phyloP scores from a whole-genome alignment of 2,888 invertebrate species.

The Auanema freiburgensis region DNA sequence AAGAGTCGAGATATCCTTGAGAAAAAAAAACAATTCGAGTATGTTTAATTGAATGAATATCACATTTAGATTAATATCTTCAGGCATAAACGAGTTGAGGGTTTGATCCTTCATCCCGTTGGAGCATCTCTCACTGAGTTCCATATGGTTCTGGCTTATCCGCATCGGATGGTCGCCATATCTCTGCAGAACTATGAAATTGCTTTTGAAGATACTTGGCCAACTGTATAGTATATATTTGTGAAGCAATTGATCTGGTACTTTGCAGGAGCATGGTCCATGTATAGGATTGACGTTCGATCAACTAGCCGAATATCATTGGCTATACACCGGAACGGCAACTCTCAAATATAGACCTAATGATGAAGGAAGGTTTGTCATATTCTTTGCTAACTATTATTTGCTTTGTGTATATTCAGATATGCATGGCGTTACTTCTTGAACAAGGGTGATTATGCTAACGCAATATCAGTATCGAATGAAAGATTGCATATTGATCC shows the following conservation, averaged over 20 bases:
- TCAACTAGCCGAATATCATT: conserved; percentile 49
- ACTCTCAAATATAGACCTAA: conserved; percentile 57
- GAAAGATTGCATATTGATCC: conserved; percentile 42
- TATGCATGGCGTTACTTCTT: conserved; percentile 60
- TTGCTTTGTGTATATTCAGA: conserved; percentile 22
- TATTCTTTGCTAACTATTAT: background rate
- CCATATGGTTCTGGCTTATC: conserved; percentile 54
- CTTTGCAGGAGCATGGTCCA: conserved; percentile 28
- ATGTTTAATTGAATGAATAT: background rate
- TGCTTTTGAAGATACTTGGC: conserved; percentile 55
- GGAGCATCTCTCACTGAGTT: conserved; percentile 57
- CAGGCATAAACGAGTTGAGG: conserved; percentile 55
- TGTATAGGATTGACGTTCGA: conserved; percentile 52
- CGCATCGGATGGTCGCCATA: conserved; percentile 51
- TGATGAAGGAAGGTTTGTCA: conserved; percentile 51
- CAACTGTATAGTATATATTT: conserved; percentile 16
- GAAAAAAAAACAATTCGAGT: conserved; percentile 43
- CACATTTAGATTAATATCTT: background rate
- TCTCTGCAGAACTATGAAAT: conserved; percentile 50
- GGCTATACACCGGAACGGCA: conserved; percentile 48
- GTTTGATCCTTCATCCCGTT: conserved; percentile 51
- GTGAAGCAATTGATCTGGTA: background rate
- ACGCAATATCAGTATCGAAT: conserved; percentile 44
- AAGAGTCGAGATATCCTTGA: conserved; percentile 29
- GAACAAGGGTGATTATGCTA: conserved; percentile 53